Percentiles rank a stretch among this genome's conserved stretches.
phyloP scores from a whole-genome alignment of 2,888 invertebrate genomes.

The Ochropacha duplaris region DNA sequence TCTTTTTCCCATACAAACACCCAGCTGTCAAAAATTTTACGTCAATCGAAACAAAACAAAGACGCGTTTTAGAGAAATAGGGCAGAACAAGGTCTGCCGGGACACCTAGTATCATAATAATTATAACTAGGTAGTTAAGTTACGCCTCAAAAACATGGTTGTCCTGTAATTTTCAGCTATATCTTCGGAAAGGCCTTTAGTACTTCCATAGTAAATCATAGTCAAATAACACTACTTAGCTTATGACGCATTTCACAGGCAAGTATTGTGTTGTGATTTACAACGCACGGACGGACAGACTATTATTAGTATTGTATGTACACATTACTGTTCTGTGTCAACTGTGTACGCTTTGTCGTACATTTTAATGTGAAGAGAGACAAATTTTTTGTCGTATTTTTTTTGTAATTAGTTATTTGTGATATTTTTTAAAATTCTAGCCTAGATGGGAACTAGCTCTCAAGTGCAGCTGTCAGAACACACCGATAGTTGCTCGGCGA shows the following conservation, averaged over 20 bases:
- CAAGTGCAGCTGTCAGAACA: no score
- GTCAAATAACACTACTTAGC: slow-evolving; percentile 30
- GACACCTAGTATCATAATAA: no score
- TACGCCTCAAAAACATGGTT: not conserved
- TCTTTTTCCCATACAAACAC: no score
- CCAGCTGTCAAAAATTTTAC: no score
- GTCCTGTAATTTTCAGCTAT: not conserved
- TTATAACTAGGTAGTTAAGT: not conserved
- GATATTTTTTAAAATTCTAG: no score
- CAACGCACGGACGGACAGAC: slow-evolving; percentile 28
- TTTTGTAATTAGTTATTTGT: not conserved
- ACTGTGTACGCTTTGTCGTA: not conserved
- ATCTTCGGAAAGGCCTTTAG: not conserved
- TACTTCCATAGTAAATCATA: not conserved
- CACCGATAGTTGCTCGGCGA: no score
- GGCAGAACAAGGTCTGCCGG: no score
- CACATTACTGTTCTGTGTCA: not conserved
- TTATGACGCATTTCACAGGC: slow-evolving; percentile 25
- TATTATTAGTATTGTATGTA: not conserved
- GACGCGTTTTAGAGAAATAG: no score
- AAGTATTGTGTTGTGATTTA: slow-evolving; percentile 51
- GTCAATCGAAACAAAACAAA: no score
- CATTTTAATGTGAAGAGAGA: not conserved
- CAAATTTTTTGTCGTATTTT: not conserved
- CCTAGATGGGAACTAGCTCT: no score